Conservation (phyloP, 2,888 invertebrate genomes). For the Uropetala carovei region DNA sequence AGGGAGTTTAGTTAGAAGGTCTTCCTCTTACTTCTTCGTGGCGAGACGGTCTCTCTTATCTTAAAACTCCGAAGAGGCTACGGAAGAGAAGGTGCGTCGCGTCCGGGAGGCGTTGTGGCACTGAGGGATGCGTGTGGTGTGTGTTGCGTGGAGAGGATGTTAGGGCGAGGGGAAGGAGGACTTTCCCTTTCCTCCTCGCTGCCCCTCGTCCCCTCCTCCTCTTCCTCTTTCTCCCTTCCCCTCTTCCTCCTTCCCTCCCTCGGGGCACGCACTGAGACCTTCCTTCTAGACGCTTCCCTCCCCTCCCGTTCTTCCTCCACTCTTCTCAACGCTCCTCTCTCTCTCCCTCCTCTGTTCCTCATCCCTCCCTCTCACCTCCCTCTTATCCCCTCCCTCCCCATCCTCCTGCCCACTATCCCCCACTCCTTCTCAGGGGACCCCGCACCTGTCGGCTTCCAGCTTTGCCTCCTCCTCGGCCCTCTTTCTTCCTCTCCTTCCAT, state of each 20-base stretch:
- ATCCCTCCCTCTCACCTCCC: not conserved
- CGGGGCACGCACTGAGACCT: constrained; percentile 25
- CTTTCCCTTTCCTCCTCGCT: not conserved
- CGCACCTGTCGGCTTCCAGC: constrained; percentile 27
- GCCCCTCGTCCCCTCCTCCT: not conserved
- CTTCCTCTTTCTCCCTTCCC: not conserved
- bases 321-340: not conserved
- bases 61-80: not conserved
- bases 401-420: not conserved
- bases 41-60: not conserved
- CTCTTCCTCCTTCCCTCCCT: not conserved
- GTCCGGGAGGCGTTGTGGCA: constrained; percentile 28
- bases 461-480: not conserved
- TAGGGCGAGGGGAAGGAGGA: not conserved
- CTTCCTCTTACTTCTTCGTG: too few relatives aligned
- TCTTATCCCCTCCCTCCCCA: not conserved
- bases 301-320: not conserved
- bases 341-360: not conserved
- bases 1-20: too few relatives aligned
- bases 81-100: not conserved
- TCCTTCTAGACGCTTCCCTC: constrained; percentile 2
- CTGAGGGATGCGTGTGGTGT: constrained; percentile 18
- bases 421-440: constrained; percentile 12
- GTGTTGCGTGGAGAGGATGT: not conserved
- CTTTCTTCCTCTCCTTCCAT: not conserved